Evolutionary conservation across 2,888 invertebrate species (phyloP).

Genomic region (Amblyjoppa proteus): DNA sequence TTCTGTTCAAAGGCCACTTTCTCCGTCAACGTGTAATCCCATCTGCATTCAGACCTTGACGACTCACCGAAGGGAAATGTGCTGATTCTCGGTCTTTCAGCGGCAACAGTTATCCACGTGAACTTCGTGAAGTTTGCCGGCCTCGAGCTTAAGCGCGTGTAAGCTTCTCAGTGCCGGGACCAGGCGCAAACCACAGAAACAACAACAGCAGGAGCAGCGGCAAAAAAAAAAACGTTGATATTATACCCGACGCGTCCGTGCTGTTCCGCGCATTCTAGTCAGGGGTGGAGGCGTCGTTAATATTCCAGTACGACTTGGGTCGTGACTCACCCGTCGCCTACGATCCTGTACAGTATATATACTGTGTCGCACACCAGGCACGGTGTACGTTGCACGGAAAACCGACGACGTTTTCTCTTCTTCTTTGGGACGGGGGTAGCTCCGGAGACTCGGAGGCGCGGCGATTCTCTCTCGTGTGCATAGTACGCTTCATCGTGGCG

Average conservation of each 20-base stretch:
- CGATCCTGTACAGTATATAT: conserved; percentile 33
- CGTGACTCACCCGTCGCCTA: conserved; percentile 64
- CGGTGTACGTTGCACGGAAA: conserved; percentile 45
- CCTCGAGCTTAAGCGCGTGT: not conserved
- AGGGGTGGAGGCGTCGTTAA: conserved; percentile 61
- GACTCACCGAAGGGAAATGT: not conserved
- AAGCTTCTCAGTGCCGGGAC: not conserved
- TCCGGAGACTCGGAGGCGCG: conserved; percentile 49
- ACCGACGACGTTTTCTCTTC: conserved; percentile 41
- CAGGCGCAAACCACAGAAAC: conserved; percentile 32
- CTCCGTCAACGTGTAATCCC: not conserved
- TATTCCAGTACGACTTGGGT: conserved; percentile 64
- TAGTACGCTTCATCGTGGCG: conserved; percentile 48
- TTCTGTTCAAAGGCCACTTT: not conserved
- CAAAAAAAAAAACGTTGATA: conserved; percentile 52
- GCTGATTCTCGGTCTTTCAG: not conserved
- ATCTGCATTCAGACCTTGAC: not conserved
- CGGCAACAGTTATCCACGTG: not conserved
- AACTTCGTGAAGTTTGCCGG: conserved; percentile 8
- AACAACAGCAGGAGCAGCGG: not conserved
- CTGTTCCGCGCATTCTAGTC: conserved; percentile 62
- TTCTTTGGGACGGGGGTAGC: conserved; percentile 35
- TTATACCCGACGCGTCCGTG: conserved; percentile 39
- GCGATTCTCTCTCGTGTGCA: conserved; percentile 51
- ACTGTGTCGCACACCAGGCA: not conserved